Conservation (phyloP, 2,888 invertebrate genomes). For the Epinotia ramella region DNA sequence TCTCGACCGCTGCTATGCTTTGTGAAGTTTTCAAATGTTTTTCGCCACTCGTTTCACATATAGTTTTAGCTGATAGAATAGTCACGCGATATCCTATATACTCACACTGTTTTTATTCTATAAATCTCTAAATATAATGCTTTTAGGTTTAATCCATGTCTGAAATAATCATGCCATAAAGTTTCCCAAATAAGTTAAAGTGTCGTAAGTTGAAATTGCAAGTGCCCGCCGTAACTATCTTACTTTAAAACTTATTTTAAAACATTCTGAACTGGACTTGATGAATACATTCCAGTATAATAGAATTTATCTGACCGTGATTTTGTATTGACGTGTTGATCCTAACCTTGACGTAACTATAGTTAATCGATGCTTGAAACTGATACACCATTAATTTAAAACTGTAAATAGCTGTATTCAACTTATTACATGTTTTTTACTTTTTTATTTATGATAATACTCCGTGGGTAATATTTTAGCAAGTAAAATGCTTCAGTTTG, state of each 20-base stretch:
- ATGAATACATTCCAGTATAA: too few relatives aligned
- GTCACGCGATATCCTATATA: not conserved
- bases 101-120: not conserved
- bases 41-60: constrained; percentile 6
- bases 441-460: too few relatives aligned
- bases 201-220: too few relatives aligned
- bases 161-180: not conserved
- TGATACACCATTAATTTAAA: not conserved
- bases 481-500: not conserved
- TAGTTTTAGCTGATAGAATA: not conserved
- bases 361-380: not conserved
- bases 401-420: too few relatives aligned
- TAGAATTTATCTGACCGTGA: too few relatives aligned
- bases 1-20: constrained; percentile 5
- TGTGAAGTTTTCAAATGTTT: constrained; percentile 10
- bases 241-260: too few relatives aligned
- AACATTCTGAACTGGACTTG: too few relatives aligned
- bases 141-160: too few relatives aligned
- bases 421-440: too few relatives aligned
- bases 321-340: not conserved
- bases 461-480: not conserved
- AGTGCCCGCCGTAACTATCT: too few relatives aligned
- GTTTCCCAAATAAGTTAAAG: not conserved
- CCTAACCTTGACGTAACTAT: not conserved
- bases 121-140: not conserved